Percentiles rank a stretch among this genome's conserved stretches.
Conservation (phyloP, 1,140 invertebrate genomes). For the Macrocentrus cingulum region DNA sequence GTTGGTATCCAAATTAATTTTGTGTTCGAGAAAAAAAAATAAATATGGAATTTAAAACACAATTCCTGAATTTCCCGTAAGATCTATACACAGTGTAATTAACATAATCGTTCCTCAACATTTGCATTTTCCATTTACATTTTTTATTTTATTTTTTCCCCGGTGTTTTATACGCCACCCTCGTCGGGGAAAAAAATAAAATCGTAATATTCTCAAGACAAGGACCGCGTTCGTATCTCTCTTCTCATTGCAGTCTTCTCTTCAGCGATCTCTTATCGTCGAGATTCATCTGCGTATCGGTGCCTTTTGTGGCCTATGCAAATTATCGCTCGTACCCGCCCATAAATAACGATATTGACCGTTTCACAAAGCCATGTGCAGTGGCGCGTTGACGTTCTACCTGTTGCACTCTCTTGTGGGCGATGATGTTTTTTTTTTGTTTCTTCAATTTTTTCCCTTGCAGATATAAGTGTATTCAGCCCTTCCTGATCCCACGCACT, state of each 20-base stretch:
- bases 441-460: background rate
- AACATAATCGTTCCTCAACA: too few species aligned
- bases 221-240: too few species aligned
- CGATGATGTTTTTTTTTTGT: conserved; percentile 16
- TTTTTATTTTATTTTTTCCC: too few species aligned
- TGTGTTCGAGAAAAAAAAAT: too few species aligned
- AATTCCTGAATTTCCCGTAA: too few species aligned
- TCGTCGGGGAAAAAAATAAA: too few species aligned
- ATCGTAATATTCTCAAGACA: too few species aligned
- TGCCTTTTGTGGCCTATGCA: conserved; percentile 52
- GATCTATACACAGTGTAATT: too few species aligned
- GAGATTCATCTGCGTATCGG: conserved; percentile 47
- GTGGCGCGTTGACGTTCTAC: conserved; percentile 4
- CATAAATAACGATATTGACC: conserved; percentile 52
- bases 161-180: too few species aligned
- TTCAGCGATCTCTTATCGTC: conserved; percentile 36
- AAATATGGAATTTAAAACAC: too few species aligned
- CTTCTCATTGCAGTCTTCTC: conserved; percentile 33
- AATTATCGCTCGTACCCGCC: conserved; percentile 43
- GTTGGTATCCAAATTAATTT: too few species aligned
- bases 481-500: conserved; percentile 11
- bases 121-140: too few species aligned
- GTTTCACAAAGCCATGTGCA: conserved; percentile 25
- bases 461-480: background rate
- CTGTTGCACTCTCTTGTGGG: conserved; percentile 6